phyloP scores from a whole-genome alignment of 2,888 invertebrate genomes.

The Branchipolynoe longqiensis region DNA sequence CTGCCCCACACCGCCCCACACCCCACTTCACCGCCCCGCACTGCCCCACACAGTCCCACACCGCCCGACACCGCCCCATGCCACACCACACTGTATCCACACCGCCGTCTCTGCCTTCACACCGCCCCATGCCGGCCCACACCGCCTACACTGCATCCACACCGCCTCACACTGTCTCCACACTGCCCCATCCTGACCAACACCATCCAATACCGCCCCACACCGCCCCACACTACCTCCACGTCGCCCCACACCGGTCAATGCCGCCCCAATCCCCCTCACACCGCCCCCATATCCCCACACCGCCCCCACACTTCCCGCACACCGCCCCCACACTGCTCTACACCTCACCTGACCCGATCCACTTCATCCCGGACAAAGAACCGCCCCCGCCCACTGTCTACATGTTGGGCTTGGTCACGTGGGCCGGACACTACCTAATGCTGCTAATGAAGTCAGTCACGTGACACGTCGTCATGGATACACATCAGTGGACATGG shows the following conservation, averaged over 20 bases:
- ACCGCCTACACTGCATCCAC: too few relatives aligned
- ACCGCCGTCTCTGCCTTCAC: too few relatives aligned
- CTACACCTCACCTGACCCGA: not conserved
- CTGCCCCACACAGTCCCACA: too few relatives aligned
- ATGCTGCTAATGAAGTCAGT: constrained; percentile 7
- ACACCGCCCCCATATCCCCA: not conserved
- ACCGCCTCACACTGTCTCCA: too few relatives aligned
- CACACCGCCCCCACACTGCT: not conserved
- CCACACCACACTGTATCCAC: too few relatives aligned
- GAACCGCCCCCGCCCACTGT: not conserved
- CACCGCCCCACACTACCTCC: too few relatives aligned
- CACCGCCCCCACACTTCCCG: not conserved
- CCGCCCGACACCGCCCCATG: too few relatives aligned
- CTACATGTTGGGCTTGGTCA: not conserved
- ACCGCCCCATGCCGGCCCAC: too few relatives aligned
- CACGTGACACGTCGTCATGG: constrained; percentile 14
- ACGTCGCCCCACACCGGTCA: not conserved
- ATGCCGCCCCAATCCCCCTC: not conserved
- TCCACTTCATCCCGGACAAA: not conserved
- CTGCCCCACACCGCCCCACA: too few relatives aligned
- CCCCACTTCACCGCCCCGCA: too few relatives aligned
- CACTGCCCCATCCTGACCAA: too few relatives aligned
- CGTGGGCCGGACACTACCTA: not conserved
- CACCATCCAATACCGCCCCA: too few relatives aligned
- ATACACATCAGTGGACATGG: not conserved